phyloP scores from a whole-genome alignment of 2,797 vertebrate genomes.

The Prionace glauca region DNA sequence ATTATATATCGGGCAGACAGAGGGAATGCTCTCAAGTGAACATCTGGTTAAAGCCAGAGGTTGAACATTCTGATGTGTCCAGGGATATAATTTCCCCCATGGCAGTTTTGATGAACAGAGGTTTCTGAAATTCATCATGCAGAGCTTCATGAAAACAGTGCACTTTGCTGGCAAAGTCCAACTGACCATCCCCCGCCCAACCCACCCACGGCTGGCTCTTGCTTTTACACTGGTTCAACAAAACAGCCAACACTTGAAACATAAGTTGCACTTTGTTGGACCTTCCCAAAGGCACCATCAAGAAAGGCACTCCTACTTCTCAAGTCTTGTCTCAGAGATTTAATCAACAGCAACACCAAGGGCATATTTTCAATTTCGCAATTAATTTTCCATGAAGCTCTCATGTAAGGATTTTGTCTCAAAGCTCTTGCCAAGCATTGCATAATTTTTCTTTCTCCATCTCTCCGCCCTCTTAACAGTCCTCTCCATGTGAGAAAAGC shows the following conservation, averaged over 20 bases:
- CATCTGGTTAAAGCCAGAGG: not conserved
- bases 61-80: not conserved
- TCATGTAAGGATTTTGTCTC: not conserved
- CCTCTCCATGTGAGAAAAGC: not conserved
- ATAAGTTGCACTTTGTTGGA: not conserved
- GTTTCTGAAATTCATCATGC: not conserved
- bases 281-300: not conserved
- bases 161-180: not conserved
- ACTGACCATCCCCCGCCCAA: not conserved
- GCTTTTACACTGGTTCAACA: not conserved
- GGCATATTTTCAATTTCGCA: not conserved
- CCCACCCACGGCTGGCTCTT: not conserved
- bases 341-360: not conserved
- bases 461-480: too few relatives aligned
- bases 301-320: not conserved
- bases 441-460: not conserved
- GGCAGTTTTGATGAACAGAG: not conserved
- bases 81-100: not conserved
- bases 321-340: not conserved
- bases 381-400: not conserved
- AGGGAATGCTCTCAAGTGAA: not conserved
- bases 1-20: not conserved
- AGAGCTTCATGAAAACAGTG: not conserved
- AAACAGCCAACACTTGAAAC: not conserved
- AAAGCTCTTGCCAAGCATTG: not conserved